Evolutionary conservation across 2,113 vertebrate species (phyloP), one percentile per base, ranked within the genome.

Genomic region (Pollachius pollachius): DNA sequence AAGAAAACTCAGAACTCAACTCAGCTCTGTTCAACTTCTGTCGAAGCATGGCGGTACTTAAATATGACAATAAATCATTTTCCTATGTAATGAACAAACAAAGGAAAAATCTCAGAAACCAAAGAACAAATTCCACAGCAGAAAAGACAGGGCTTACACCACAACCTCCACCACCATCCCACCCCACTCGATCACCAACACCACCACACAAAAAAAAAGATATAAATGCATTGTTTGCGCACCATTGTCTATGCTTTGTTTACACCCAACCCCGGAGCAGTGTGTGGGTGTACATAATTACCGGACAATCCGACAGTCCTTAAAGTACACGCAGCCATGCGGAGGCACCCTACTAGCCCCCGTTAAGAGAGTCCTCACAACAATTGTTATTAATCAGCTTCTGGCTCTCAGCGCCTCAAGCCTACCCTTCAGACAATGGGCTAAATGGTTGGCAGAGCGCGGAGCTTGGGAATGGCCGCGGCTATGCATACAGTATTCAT

Each of bases 341-440:
- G 70, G 8, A 71, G 62, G 70, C 76, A 77, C 66, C 68, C 71
- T 68, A 75, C 52, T 1, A 62, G 52, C 58, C 68, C 52, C 68
- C 67, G 59, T 67, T 69, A 62, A 72, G 21, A 72, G 69, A 23
- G 56, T 74, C 2, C 21, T 64, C 64, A 52, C 71, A 68, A 79
- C 76, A 71, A 66, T 73, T 75, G 70, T 75, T 81, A 81, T 81
- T 70, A 84, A 84, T 83, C 76, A 77, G 78, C 12, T 71, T 67
- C 11, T 15, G 15, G 58, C 61, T 73, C 73, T 69, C 73, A 67
- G 64, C 73, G 74, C 30, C 72, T 67, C 68, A 23, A 15, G 59
- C 52, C 61, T 69, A 0, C 34, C 30, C 76, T 30, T 15, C 0
- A 74, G 66, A 81, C 75, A 80, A 78, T 66, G 70, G 65, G 25